phyloP scores from a whole-genome alignment of 37 sponge, comb jelly and placozoan genomes.

The Corticium candelabrum region DNA sequence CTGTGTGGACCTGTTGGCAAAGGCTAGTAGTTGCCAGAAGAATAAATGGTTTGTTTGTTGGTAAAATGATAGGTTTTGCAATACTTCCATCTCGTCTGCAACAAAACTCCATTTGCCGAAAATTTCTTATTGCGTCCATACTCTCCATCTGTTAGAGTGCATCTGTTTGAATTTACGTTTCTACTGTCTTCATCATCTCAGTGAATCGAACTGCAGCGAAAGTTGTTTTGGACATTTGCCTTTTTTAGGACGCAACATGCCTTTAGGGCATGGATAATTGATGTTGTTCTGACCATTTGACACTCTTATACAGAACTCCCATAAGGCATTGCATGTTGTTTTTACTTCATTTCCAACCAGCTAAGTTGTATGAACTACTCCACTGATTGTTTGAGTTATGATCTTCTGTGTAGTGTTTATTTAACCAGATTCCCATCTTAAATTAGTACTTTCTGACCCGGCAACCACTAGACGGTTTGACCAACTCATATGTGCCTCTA shows the following conservation, averaged over 20 bases:
- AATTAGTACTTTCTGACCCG: too few species aligned
- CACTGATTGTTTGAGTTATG: too few species aligned
- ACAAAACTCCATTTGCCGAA: conserved; percentile 11
- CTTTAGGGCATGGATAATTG: conserved; percentile 19
- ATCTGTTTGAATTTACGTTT: not conserved
- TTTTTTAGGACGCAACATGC: conserved; percentile 20
- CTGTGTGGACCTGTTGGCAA: conserved; percentile 27
- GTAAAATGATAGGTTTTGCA: conserved; percentile 1
- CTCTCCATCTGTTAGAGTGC: conserved; percentile 24
- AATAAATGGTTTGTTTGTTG: conserved; percentile 15
- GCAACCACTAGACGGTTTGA: not conserved
- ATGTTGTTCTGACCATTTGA: not conserved
- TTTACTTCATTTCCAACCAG: too few species aligned
- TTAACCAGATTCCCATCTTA: too few species aligned
- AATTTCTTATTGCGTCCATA: conserved; percentile 5
- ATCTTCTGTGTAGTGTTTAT: too few species aligned
- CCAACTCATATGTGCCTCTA: conserved; percentile 6
- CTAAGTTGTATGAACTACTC: too few species aligned
- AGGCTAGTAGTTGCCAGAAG: not conserved
- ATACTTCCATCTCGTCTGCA: conserved; percentile 14
- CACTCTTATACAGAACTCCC: not conserved
- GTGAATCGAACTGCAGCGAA: not conserved
- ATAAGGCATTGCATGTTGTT: not conserved
- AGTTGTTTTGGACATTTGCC: conserved; percentile 11
- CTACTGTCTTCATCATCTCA: conserved; percentile 31